A percentile compares a stretch with the other conserved stretches of the same genome.
Evolutionary conservation across 2,888 invertebrate species (phyloP).

Genomic region (Ophraella communa): DNA sequence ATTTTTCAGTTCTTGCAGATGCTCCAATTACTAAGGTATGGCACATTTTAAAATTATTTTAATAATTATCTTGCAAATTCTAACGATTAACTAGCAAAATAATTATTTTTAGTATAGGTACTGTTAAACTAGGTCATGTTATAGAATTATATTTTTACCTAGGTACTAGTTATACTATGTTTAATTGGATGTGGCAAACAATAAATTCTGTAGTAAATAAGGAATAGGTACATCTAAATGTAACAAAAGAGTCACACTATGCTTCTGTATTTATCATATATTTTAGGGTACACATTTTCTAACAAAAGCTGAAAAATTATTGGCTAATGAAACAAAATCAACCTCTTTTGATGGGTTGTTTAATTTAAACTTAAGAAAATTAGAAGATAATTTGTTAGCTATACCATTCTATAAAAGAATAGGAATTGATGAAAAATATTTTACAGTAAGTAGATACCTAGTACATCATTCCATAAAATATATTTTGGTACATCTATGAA

Average conservation of each 20-base stretch:
- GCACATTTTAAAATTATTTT: no score
- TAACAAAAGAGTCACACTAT: background rate
- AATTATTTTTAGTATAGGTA: no score
- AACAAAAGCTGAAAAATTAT: constrained; percentile 33
- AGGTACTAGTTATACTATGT: no score
- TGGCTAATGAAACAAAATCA: constrained; percentile 26
- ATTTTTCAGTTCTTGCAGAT: constrained; percentile 22
- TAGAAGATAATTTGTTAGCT: constrained; percentile 33
- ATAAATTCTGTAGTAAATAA: no score
- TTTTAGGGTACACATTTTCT: constrained; percentile 35
- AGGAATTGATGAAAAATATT: constrained; percentile 31
- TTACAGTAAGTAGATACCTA: constrained; percentile 34
- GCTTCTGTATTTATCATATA: background rate
- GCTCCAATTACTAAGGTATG: constrained; percentile 17
- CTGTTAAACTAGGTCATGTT: no score
- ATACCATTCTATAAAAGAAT: constrained; percentile 38
- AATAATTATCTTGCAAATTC: no score
- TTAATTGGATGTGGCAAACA: no score
- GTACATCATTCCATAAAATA: no score
- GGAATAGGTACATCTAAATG: no score
- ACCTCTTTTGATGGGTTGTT: constrained; percentile 26
- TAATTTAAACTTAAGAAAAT: constrained; percentile 33
- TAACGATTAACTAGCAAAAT: no score
- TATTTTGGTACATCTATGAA: no score
- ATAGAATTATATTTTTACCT: no score